phyloP scores from a whole-genome alignment of 1,140 invertebrate genomes.

The Drosophila funebris region DNA sequence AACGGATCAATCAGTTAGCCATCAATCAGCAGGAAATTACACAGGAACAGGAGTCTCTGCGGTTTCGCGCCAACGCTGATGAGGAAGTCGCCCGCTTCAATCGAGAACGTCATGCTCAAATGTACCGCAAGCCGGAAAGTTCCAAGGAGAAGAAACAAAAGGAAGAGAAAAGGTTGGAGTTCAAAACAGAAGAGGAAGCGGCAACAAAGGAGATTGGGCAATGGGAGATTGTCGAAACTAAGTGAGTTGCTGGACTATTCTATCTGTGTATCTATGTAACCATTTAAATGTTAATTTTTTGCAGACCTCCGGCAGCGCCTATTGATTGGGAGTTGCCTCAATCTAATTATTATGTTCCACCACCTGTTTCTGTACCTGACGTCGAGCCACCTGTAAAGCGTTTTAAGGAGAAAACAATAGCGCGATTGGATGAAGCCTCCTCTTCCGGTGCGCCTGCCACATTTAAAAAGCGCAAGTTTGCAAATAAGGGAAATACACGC shows the following conservation, averaged over 20 bases:
- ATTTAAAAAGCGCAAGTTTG: constrained; percentile 89
- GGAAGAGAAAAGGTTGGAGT: constrained; percentile 83
- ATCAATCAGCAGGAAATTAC: constrained; percentile 85
- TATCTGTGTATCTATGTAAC: no score
- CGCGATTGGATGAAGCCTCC: constrained; percentile 84
- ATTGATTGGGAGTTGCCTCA: constrained; percentile 87
- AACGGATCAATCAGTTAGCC: constrained; percentile 85
- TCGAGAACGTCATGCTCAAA: constrained; percentile 77
- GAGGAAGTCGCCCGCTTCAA: constrained; percentile 83
- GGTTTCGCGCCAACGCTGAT: constrained; percentile 72
- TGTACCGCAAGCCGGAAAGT: constrained; percentile 49
- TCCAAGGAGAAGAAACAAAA: constrained; percentile 80
- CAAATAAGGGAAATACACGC: constrained; percentile 85
- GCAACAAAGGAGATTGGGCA: constrained; percentile 87
- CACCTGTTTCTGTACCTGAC: constrained; percentile 61
- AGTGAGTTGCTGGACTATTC: no score
- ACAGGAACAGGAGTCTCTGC: constrained; percentile 68
- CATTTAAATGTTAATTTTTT: constrained; percentile 6
- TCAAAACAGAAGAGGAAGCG: constrained; percentile 84
- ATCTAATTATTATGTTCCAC: constrained; percentile 75
- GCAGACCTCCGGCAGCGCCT: constrained; percentile 64
- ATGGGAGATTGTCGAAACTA: constrained; percentile 86
- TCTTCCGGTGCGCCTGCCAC: constrained; percentile 63
- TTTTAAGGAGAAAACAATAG: constrained; percentile 88
- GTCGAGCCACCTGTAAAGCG: constrained; percentile 84